Base-by-base conservation (phyloP, 2,888 invertebrate species). In the Stenoptilia bipunctidactyla region DNA sequence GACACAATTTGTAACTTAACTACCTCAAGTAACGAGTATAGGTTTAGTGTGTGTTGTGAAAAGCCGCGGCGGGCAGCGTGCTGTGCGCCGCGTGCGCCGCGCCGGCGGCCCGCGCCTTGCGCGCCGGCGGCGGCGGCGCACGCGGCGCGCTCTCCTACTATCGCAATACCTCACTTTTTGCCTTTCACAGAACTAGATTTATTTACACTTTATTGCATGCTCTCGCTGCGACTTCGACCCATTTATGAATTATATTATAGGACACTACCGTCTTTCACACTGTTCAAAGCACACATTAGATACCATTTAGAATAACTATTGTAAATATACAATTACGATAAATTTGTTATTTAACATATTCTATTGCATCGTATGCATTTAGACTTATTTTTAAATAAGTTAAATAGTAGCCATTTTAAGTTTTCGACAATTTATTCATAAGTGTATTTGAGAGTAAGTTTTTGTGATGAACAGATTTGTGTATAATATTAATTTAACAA, bases 301-400 rank as follows among this genome's bases (percentile, higher is more conserved):
- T 70, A 67, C 63, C 63, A 58, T 55, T 61, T 76, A 73, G 72
- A 61, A 64, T 58, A 63, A 67, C 58, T 62, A 58, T 64, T 80
- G 80, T 82, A 82, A 66, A 82, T 80, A 82, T 64, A 49, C 64
- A 65, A 56, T 67, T 61, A 67, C 61, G 65, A 64, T 68, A 62
- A 66, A 72, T 73, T 76, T 79, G 80, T 82, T 82, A 82, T 79
- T 77, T 77, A 75, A 70, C 75, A 71, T 74, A 71, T 71, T 76
- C 66, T 74, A 74, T 75, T 71, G 10, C 30, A 70, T 67, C 61
- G 66, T 69, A 75, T 55, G 70, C 68, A 68, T 74, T 65, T 76
- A 70, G 66, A 73, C 69, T 77, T 79, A 71, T 77, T 75, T 72
- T 70, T 55, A 66, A 70, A 72, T 77, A 73, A 75, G 70, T 75